A percentile compares a stretch with the other conserved stretches of the same genome.
Conservation (phyloP, 2,113 vertebrate species). For the Cervus canadensis region DNA sequence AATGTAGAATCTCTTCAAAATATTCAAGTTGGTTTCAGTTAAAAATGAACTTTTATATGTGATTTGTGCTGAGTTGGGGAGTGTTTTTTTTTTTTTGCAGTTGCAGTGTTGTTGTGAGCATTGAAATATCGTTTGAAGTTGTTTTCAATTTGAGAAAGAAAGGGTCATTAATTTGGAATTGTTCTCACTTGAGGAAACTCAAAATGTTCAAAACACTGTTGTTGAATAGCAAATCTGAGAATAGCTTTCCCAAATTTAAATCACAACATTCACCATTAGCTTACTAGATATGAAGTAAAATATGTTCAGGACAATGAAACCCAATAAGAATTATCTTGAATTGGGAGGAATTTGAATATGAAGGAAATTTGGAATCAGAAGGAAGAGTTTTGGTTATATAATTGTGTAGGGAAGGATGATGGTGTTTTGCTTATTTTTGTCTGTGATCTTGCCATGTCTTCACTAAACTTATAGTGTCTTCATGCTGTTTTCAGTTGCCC, state of each 20-base stretch:
- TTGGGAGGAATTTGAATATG: not conserved
- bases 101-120: not conserved
- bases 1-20: not conserved
- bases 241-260: not conserved
- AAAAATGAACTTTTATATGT: not conserved
- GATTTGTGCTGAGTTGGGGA: not conserved
- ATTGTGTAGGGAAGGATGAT: not conserved
- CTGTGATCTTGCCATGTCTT: not conserved
- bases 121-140: not conserved
- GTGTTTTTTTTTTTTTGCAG: not conserved
- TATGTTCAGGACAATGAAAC: not conserved
- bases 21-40: not conserved
- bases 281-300: not conserved
- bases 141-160: not conserved
- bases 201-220: not conserved
- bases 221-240: constrained; percentile 10
- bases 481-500: not conserved
- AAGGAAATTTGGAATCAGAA: not conserved
- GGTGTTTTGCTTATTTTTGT: not conserved
- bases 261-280: not conserved
- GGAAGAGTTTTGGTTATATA: not conserved
- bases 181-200: constrained; percentile 24
- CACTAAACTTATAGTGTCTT: not conserved
- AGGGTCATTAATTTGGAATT: constrained; percentile 35
- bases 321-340: not conserved